Evolutionary conservation across 2,797 vertebrate genomes (phyloP), one percentile per base, ranked within the genome.

Genomic region (Champsocephalus esox): DNA sequence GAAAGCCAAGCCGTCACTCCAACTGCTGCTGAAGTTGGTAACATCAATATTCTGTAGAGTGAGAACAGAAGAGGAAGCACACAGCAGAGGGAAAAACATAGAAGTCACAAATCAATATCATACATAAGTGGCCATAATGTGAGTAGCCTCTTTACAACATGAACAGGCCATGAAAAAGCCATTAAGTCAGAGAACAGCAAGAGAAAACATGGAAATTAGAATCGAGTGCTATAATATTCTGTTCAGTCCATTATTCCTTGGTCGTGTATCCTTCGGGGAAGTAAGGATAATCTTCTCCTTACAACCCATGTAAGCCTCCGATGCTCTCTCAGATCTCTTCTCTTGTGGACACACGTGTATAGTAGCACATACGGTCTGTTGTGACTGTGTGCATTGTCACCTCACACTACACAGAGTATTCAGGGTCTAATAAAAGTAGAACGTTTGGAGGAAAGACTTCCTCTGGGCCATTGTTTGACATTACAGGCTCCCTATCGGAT

Each of bases 11-110:
- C 97, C 97, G 1, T 97, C 97, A 2, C 96, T 97, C 97, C 97
- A 98, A 77, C 97, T 97, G 92, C 96, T 98, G 93, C 97, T 97
- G 91, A 98, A 98, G 91, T 98, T 98, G 66, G 97, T 97, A 88
- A 98, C 96, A 34, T 97, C 97, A 14, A 97, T 97, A 78, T 95
- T 94, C 95, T 95, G 80, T 2, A 19, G 51, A 62, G 3, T 12
- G 24, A 74, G 16, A 68, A 58, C 51, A 54, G 2, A 34, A 6
- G 17, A 62, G 28, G 21, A 49, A 6, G 3, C 7, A 57, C 12
- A 56, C 17, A n/a, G 17, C 3, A 68, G 48, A 9, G 3, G 58
- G 24, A 38, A 62, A 71, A 19, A 24, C 1, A 55, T 0, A 24
- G 1, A 67, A 19, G 10, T 75, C 56, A 71, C 44, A 50, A 60